Evolutionary conservation across 23 tunicate genomes (phyloP), one percentile per base, ranked within the genome.

Genomic region (Halocynthia roretzi): DNA sequence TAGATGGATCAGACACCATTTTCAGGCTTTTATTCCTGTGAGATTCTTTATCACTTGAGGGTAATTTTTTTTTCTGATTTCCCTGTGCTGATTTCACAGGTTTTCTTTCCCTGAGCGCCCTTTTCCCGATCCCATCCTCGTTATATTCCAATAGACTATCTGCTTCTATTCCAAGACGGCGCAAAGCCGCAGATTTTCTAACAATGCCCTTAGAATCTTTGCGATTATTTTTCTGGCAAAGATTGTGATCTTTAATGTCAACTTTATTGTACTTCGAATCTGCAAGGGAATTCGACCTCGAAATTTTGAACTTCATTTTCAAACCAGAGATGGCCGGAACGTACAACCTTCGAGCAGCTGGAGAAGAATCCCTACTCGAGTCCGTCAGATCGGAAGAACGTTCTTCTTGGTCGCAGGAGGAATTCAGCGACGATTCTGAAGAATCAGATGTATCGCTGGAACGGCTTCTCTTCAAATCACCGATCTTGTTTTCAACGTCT

Each of bases 61-160:
- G 44, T 31, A 31, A 31, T 31, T 31, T 1, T 31, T 31, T 31
- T 31, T 31, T 31, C 2, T 0, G 44, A 31, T 31, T 31, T 31
- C 44, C 21, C 10, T 53, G n/a, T 14, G 17, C 63, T 10, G 78
- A 10, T 52, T 74, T 22, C n/a, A 21, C 5, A 8, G 65, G 78
- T 48, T 74, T 74, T 19, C 78, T 54, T 74, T 74, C 78, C 15
- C 78, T 62, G 10, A 74, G 22, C 65, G 78, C 78, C 11, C 56
- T 53, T 74, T 44, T 53, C 18, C 78, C 78, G 62, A 74, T 74
- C 1, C 78, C 78, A 21, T 56, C 78, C 10, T 74, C 78, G 52
- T n/a, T 11, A 10, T 8, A 0, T 11, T 65, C 70, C n/a, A n/a
- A 64, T 18, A 56, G 15, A 14, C 22, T 54, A n/a, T 74, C 63